Evolutionary conservation across 2,888 invertebrate species (phyloP), one percentile per base, ranked within the genome.

Genomic region (Troides oblongomaculatus): DNA sequence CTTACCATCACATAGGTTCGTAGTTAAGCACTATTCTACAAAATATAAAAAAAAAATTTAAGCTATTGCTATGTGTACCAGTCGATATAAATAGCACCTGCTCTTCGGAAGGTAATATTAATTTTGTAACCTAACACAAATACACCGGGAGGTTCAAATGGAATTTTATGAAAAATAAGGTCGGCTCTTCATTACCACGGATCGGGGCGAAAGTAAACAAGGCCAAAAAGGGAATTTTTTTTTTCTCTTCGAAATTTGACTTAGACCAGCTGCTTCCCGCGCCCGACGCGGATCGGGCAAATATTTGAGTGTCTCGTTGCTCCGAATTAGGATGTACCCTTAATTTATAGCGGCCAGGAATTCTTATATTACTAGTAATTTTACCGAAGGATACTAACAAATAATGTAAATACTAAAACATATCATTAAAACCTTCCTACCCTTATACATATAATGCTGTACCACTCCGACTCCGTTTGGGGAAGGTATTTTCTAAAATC

Each of bases 231-330:
- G 83, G 83, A 83, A 88, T 88, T 87, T 70, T 53, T 89, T 88
- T 89, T 88, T 85, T 85, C 46, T 14, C 14, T 86, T 88, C 86
- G 86, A 87, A 87, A 84, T 87, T 87, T 86, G 86, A 89, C 86
- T 86, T 80, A 81, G 79, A 81, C 82, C 88, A 87, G 86, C 88
- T 88, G 88, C 76, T 84, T 86, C 86, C 46, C 83, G 78, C 70
- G 76, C 81, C 84, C 81, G 85, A 82, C 84, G 84, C 77, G 78
- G 75, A 78, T 78, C 75, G 78, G 78, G 77, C 85, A 88, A 89
- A 89, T 88, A 89, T 89, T 89, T 88, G 83, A 78, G 75, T 65
- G 71, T 66, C 72, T 30, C 73, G 75, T 69, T 71, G 77, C 71
- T 74, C 73, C 72, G 69, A 72, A 74, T 77, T 74, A 73, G 74